Conservation (phyloP, 2,113 vertebrate genomes). For the Leptobrachium ailaonicum region DNA sequence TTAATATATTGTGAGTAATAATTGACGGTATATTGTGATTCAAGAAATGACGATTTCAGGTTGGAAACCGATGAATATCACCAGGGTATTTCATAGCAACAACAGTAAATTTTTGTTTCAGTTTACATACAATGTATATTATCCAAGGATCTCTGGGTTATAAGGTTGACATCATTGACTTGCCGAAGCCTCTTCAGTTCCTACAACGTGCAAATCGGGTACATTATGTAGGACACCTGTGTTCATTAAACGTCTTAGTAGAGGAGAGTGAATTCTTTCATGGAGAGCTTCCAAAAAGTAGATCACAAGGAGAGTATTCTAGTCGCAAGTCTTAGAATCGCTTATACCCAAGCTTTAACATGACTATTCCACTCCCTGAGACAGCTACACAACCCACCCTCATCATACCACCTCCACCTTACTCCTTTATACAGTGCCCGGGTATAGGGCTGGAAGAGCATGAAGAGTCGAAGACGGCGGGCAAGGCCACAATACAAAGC, state of each 20-base stretch:
- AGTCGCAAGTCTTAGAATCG: background rate
- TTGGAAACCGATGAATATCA: background rate
- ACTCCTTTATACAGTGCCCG: conserved; percentile 72
- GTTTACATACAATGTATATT: background rate
- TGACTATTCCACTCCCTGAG: conserved; percentile 50
- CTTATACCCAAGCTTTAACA: conserved; percentile 82
- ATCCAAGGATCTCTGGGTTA: background rate
- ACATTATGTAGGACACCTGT: background rate
- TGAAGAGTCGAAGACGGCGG: conserved; percentile 73
- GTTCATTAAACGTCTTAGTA: background rate
- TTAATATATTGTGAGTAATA: background rate
- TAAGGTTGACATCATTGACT: background rate
- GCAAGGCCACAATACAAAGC: conserved; percentile 81
- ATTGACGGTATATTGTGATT: background rate
- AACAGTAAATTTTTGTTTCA: background rate
- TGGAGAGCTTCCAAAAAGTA: background rate
- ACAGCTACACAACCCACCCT: conserved; percentile 54
- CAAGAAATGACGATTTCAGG: background rate
- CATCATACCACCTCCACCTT: conserved; percentile 63
- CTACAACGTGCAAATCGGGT: background rate
- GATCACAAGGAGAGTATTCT: background rate
- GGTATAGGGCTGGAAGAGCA: conserved; percentile 71
- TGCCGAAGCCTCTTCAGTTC: background rate
- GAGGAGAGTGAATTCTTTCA: background rate
- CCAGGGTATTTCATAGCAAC: background rate